Evolutionary conservation across 2,888 invertebrate species (phyloP), one percentile per base, ranked within the genome.

Genomic region (Globia sparganii): DNA sequence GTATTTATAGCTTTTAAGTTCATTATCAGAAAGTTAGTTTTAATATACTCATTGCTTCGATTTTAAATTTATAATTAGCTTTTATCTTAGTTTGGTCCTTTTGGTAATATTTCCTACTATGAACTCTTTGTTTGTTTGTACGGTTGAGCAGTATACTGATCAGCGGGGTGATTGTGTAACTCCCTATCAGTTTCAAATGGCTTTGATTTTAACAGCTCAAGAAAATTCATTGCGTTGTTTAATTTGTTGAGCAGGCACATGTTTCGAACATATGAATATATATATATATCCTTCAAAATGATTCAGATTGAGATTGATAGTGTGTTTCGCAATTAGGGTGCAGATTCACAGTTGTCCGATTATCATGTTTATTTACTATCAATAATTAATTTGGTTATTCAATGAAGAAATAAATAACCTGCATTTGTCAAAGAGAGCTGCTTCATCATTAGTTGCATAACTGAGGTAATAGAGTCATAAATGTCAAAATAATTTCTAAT

Each of bases 401-500:
- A 58, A 68, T 64, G 4, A 77, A 64, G n/a, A 56, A 13, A 77
- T 71, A 71, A 73, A 56, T 56, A 53, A 81, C 15, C 40, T 18
- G 34, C 28, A 61, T 81, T 81, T 78, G 75, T 59, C 58, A 81
- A 81, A 66, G 56, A 71, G 49, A 72, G 15, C 61, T 65, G 75
- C 65, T 61, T 37, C 62, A 70, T 64, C 46, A 80, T 64, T 43
- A 53, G 40, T 84, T 81, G 37, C 61, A 15, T 67, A 84, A 71
- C 31, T 49, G 13, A 65, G 6, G 56, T 72, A 80, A 77, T 72
- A 77, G 6, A 72, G 28, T 58, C 34, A 85, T 80, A 65, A 84
- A 68, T 71, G 85, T 85, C 71, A 72, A 67, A 80, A 80, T 82
- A 75, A 72, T 85, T 82, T 81, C 85, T 72, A 85, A 82, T 82